These are phyloP conservation scores for Spongia lamella DNA, from an alignment of 37 sponge, comb jelly and placozoan genomes.

Conservation along the genomic window DNA sequence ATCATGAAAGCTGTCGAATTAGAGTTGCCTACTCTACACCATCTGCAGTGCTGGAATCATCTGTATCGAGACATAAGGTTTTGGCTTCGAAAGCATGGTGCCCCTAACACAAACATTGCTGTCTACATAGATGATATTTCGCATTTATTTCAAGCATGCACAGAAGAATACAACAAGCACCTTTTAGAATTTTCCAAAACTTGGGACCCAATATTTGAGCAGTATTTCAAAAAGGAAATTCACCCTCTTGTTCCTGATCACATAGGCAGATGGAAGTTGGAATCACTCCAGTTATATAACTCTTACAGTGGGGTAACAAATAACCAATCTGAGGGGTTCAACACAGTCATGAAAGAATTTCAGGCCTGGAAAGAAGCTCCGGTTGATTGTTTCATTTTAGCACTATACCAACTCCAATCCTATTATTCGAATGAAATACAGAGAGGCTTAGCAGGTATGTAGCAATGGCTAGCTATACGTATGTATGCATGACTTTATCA, in stretches of 20 bases:
- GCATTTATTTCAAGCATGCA: background rate
- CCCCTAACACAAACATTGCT: constrained; percentile 1
- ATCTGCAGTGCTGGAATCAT: constrained; percentile 51
- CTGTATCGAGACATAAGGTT: constrained; percentile 21
- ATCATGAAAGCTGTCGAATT: constrained; percentile 22
- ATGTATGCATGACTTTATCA: no score
- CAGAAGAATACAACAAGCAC: background rate
- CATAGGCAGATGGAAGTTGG: constrained; percentile 21
- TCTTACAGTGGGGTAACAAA: constrained; percentile 29
- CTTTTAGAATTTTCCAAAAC: no score
- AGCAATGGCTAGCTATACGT: no score
- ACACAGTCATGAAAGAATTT: no score
- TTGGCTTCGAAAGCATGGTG: constrained; percentile 22
- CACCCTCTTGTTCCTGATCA: background rate
- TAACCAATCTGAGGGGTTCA: constrained; percentile 12
- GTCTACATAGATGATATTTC: background rate
- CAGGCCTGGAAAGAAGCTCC: no score
- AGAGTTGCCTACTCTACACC: constrained; percentile 19
- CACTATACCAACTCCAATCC: no score
- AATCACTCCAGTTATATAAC: constrained; percentile 6
- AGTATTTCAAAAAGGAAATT: constrained; percentile 6
- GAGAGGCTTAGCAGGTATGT: no score
- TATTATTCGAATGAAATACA: no score
- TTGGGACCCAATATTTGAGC: constrained; percentile 10
- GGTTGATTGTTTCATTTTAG: no score